Percentiles rank a stretch among this genome's conserved stretches.
Evolutionary conservation across 2,113 vertebrate genomes (phyloP).

Genomic region (Tetrax tetrax): DNA sequence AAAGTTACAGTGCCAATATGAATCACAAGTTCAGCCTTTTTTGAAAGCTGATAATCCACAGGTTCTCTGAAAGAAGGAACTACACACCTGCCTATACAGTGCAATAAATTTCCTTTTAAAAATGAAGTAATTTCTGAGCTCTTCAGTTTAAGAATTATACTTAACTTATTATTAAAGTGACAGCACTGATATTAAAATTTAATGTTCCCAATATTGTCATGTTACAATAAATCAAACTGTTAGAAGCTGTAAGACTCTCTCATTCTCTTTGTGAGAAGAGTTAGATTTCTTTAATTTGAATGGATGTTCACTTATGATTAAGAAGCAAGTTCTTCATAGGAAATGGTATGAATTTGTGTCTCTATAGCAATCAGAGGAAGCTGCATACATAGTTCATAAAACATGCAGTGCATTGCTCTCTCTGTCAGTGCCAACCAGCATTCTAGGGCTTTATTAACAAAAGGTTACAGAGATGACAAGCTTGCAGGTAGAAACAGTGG

Average conservation of each 20-base stretch:
- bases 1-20: neutral
- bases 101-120: conserved; percentile 65
- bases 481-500: conserved; percentile 55
- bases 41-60: conserved; percentile 12
- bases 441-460: conserved; percentile 49
- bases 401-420: neutral
- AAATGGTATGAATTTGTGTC: conserved; percentile 46
- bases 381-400: conserved; percentile 30
- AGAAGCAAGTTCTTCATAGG: neutral
- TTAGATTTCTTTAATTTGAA: conserved; percentile 64
- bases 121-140: conserved; percentile 68
- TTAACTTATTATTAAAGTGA: conserved; percentile 64
- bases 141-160: conserved; percentile 55
- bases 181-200: conserved; percentile 70
- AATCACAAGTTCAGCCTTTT: conserved; percentile 46
- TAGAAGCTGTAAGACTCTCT: conserved; percentile 37
- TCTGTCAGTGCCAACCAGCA: conserved; percentile 15
- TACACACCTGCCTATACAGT: conserved; percentile 38
- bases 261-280: conserved; percentile 28
- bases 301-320: conserved; percentile 51
- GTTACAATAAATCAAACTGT: conserved; percentile 70
- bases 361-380: conserved; percentile 2
- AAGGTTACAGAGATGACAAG: conserved; percentile 41
- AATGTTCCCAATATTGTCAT: conserved; percentile 66
- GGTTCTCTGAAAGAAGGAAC: conserved; percentile 55